Evolutionary conservation across 2,113 vertebrate species (phyloP), one percentile per base, ranked within the genome.

Genomic region (Albula glossodonta): DNA sequence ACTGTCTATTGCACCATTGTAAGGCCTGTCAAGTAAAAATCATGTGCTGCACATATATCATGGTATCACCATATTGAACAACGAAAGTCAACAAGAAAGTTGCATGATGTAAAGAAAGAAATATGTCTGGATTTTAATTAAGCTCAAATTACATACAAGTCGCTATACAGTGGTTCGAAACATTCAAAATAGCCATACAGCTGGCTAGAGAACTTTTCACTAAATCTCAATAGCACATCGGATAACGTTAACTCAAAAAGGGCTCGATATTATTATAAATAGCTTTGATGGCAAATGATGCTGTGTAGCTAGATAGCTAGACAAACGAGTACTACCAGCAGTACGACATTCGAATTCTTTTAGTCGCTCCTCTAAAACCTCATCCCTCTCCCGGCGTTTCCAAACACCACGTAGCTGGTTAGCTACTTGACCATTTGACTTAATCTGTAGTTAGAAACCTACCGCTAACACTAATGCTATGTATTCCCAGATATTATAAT

Each of bases 301-400:
- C 19, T 66, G 13, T 19, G 3, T 5, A 22, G 17, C 2, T 31
- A 8, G n/a, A 22, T 25, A 11, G 12, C 19, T n/a, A n/a, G 70
- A 10, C 22, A 74, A 81, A 63, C 8, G 5, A 25, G 10, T 82
- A 80, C 17, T 19, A 9, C 31, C 51, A 81, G 49, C 51, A 78
- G 52, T 78, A 63, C 85, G 31, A 49, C 85, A 78, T 78, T 57
- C 53, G 22, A 57, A 56, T 56, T 57, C 50, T 83, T 78, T 70
- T n/a, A 49, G 31, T 17, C 15, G 57, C 50, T 70, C 17, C 49
- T 17, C 63, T 63, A 25, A 48, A 50, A 51, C 49, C 48, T 13
- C 15, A 31, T 49, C 52, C 60, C 48, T 70, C 80, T 82, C 12
- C 49, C 57, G 50, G 50, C 25, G 25, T 86, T 57, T 53, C 22